These are phyloP conservation scores for Orthosia gothica DNA, from an alignment of 2,888 invertebrate species.

Conservation along the genomic window DNA sequence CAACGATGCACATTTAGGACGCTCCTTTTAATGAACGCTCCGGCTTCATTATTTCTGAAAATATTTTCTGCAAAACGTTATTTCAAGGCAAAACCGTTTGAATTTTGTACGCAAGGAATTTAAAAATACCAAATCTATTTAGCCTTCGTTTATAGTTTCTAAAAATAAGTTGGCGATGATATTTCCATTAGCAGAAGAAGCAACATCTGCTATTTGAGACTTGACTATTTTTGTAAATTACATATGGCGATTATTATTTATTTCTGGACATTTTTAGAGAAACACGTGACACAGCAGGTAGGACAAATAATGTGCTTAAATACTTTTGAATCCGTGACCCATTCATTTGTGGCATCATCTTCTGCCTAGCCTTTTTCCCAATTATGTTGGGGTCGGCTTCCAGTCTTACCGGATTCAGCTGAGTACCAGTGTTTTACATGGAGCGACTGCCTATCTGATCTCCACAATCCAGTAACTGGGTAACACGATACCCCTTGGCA, in stretches of 20 bases:
- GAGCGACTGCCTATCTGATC: too few relatives aligned
- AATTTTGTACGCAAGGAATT: constrained; percentile 18
- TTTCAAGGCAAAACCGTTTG: constrained; percentile 16
- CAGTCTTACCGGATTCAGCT: too few relatives aligned
- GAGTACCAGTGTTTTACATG: too few relatives aligned
- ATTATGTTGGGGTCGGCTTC: too few relatives aligned
- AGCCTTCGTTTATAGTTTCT: constrained; percentile 35
- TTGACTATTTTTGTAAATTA: constrained; percentile 18
- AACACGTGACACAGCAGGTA: not conserved
- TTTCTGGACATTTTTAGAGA: not conserved
- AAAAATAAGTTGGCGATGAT: constrained; percentile 41
- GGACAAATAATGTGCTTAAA: not conserved
- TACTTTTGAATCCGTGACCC: not conserved
- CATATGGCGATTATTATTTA: not conserved
- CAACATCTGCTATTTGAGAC: constrained; percentile 36
- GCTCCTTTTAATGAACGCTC: not conserved
- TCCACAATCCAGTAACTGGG: too few relatives aligned
- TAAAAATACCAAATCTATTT: constrained; percentile 46
- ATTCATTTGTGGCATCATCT: not conserved
- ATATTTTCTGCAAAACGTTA: constrained; percentile 8
- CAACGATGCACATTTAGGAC: constrained; percentile 1
- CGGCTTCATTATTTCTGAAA: not conserved
- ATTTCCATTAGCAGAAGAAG: constrained; percentile 19
- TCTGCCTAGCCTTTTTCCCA: too few relatives aligned
- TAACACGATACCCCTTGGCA: too few relatives aligned